Conservation (phyloP, 2,888 invertebrate genomes). For the Taphrorychus bicolor region DNA sequence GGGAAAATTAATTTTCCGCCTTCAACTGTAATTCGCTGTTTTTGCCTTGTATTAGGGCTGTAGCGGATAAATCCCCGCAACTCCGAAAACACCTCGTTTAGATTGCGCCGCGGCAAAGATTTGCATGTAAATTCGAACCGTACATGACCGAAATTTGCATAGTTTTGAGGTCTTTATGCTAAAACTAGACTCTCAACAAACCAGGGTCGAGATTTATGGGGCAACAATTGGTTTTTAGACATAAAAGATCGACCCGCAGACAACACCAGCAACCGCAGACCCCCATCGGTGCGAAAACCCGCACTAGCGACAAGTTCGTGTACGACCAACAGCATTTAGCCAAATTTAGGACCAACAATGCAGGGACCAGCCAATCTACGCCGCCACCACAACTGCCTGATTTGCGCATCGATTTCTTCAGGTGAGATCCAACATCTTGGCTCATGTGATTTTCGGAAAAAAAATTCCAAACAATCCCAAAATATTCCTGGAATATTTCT, state of each 20-base stretch:
- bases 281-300: slow-evolving; percentile 16
- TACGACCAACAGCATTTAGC: slow-evolving; percentile 59
- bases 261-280: slow-evolving; percentile 11
- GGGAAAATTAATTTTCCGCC: too few relatives aligned
- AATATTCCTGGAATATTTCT: too few relatives aligned
- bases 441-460: too few relatives aligned
- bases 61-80: not conserved
- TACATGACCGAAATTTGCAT: not conserved
- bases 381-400: slow-evolving; percentile 70
- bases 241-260: slow-evolving; percentile 47
- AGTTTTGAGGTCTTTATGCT: not conserved
- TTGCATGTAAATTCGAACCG: not conserved
- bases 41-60: not conserved
- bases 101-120: not conserved
- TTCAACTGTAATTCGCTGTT: too few relatives aligned
- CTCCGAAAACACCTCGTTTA: not conserved
- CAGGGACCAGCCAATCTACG: slow-evolving; percentile 46
- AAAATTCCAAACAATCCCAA: too few relatives aligned
- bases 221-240: slow-evolving; percentile 24
- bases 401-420: slow-evolving; percentile 68
- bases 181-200: not conserved
- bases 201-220: not conserved
- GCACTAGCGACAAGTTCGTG: slow-evolving; percentile 54
- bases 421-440: slow-evolving; percentile 19
- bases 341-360: slow-evolving; percentile 46